Percentiles rank a stretch among this genome's conserved stretches.
phyloP scores from a whole-genome alignment of 64 coral and sea anemone genomes.

The Dendrophyllia cribrosa region DNA sequence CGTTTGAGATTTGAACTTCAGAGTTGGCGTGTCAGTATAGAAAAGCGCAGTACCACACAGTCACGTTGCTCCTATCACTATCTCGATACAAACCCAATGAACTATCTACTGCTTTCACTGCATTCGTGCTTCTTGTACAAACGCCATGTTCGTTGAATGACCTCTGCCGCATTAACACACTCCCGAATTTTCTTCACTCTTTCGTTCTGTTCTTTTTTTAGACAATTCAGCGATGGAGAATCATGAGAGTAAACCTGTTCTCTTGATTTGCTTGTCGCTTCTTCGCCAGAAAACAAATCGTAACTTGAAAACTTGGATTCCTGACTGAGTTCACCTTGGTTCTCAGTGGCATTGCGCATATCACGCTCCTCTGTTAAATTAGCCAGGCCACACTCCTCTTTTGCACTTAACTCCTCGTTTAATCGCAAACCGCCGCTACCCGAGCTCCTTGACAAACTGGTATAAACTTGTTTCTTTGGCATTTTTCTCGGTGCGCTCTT shows the following conservation, averaged over 20 bases:
- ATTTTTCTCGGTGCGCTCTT: not conserved
- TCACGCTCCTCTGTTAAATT: not conserved
- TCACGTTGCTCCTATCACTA: not conserved
- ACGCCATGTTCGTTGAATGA: slow-evolving; percentile 1
- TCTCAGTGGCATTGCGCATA: not conserved
- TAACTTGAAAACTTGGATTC: not conserved
- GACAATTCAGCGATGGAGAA: not conserved
- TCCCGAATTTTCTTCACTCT: not conserved
- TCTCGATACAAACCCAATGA: not conserved
- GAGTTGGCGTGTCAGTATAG: no score
- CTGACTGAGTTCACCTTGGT: not conserved
- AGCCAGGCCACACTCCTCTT: not conserved
- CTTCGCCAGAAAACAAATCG: no score
- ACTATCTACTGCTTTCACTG: not conserved
- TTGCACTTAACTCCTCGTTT: not conserved
- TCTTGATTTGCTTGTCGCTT: not conserved
- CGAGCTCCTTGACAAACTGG: not conserved
- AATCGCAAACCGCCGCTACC: not conserved
- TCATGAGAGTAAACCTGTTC: not conserved
- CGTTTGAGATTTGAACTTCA: no score
- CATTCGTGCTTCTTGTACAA: not conserved
- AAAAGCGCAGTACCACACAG: not conserved
- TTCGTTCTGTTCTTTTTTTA: not conserved
- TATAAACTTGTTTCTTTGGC: not conserved
- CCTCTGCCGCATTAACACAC: not conserved